Evolutionary conservation across 2,113 vertebrate genomes (phyloP).

Genomic region (zebrafish (Danio rerio)): DNA sequence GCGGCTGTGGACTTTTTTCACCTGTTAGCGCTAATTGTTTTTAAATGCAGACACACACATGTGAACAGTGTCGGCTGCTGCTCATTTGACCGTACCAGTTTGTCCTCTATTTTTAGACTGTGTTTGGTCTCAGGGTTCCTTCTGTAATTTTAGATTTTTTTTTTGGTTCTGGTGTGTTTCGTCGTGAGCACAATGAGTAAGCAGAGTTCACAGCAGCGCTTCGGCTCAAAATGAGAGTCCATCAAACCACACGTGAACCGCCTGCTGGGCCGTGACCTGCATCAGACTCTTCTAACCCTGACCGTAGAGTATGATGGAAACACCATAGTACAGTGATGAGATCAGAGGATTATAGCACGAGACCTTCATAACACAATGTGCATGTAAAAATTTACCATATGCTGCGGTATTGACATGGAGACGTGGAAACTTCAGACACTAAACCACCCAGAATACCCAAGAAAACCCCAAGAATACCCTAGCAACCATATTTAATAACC

Average conservation of each 20-base stretch:
- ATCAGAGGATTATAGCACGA: background rate
- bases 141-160: background rate
- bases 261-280: background rate
- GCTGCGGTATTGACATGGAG: no score
- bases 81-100: background rate
- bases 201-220: background rate
- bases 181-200: background rate
- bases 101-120: background rate
- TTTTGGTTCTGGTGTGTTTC: background rate
- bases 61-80: background rate
- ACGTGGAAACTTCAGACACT: no score
- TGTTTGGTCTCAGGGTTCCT: background rate
- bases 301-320: background rate
- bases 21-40: background rate
- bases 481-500: no score
- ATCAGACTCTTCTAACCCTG: no score
- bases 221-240: background rate
- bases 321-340: background rate
- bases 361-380: background rate
- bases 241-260: background rate
- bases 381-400: no score
- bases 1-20: background rate
- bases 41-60: background rate
- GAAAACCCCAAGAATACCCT: no score
- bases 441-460: no score